phyloP scores from a whole-genome alignment of 1,140 invertebrate genomes.

The Macrobrachium nipponense region DNA sequence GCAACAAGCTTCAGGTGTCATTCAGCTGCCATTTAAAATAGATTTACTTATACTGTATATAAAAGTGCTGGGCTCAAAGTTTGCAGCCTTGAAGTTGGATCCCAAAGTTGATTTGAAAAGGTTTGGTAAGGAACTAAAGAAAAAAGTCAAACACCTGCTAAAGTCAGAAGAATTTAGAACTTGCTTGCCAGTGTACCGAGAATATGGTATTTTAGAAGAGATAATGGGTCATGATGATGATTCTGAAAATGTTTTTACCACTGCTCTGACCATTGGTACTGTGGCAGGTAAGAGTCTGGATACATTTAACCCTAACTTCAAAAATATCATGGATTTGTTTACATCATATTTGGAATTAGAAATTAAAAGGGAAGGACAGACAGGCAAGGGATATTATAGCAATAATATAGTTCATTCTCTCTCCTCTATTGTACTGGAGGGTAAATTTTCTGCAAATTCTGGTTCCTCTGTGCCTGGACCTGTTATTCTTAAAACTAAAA shows the following conservation, averaged over 20 bases:
- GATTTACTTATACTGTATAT: constrained; percentile 65
- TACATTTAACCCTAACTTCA: constrained; percentile 32
- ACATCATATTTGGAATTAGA: constrained; percentile 39
- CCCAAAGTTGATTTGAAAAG: constrained; percentile 39
- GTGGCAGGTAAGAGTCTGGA: constrained; percentile 40
- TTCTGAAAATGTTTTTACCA: constrained; percentile 67
- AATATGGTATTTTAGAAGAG: constrained; percentile 68
- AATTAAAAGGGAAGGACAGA: constrained; percentile 32
- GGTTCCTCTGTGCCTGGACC: constrained; percentile 30
- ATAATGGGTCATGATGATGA: constrained; percentile 66
- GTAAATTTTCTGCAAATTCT: constrained; percentile 31
- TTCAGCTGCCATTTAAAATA: constrained; percentile 61
- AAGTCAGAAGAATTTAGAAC: constrained; percentile 69
- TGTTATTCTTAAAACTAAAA: constrained; percentile 48
- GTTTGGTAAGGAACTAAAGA: constrained; percentile 67
- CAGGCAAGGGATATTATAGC: constrained; percentile 11
- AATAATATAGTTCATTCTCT: constrained; percentile 43
- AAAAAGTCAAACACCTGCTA: constrained; percentile 68
- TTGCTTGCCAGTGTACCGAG: constrained; percentile 69
- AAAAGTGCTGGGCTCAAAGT: constrained; percentile 58
- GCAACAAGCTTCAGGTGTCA: constrained; percentile 62
- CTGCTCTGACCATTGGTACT: constrained; percentile 66
- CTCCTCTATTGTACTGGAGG: constrained; percentile 40
- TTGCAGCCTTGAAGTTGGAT: constrained; percentile 34
- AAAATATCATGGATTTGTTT: constrained; percentile 33